A percentile compares a stretch with the other conserved stretches of the same genome.
These are phyloP conservation scores for Chiridota heheva DNA, from an alignment of 35 echinoderm and acorn worm species.

Conservation along the genomic window DNA sequence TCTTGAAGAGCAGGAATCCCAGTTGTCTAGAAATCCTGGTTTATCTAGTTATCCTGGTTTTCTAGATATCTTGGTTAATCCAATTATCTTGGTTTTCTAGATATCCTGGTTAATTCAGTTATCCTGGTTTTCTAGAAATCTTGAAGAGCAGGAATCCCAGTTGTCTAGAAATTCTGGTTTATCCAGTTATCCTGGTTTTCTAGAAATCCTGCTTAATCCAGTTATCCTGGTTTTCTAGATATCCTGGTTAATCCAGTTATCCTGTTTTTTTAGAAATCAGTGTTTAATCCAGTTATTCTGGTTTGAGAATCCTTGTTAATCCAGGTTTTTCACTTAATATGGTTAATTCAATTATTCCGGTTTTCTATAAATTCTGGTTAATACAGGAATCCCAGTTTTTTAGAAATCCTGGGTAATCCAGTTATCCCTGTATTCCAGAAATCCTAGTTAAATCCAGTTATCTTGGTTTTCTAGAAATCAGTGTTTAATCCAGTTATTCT, in stretches of 20 bases:
- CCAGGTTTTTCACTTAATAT: not conserved
- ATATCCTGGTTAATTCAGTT: not conserved
- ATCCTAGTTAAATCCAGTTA: not conserved
- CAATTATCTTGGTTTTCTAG: not conserved
- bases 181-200: no score
- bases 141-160: no score
- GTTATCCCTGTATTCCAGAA: not conserved
- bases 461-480: no score
- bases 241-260: not conserved
- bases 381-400: constrained; percentile 4
- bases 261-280: no score
- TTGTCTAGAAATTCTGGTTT: no score
- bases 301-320: no score
- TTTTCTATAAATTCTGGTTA: not conserved
- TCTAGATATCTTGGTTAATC: not conserved
- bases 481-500: no score
- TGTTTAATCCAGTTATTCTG: no score
- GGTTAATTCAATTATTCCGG: not conserved
- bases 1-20: no score
- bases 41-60: no score
- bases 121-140: no score
- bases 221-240: not conserved
- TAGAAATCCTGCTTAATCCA: not conserved
- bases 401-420: not conserved
- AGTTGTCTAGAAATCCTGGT: no score